Base-by-base conservation (phyloP, 2,888 invertebrate genomes). In the Tethea ocularis region DNA sequence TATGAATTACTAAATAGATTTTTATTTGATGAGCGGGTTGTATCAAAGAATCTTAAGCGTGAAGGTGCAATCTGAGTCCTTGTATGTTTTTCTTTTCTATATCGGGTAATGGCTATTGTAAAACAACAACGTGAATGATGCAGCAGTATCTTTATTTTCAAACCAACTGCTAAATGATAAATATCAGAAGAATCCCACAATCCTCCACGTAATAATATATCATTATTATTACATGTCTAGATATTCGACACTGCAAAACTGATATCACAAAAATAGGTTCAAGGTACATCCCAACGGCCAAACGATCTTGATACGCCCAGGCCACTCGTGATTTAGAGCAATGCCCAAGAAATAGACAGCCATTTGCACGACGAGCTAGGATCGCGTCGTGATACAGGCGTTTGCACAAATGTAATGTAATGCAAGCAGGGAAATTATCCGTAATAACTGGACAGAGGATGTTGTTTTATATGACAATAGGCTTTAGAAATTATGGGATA, bases 241-340 rank as follows among this genome's bases (percentile, higher is more conserved):
- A 52, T 51, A 51, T 52, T 52, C 15, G 26, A 57, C 33, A 29
- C 51, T 53, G 53, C 56, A 52, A 60, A 60, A 58, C 51, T 62
- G 59, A 68, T 76, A 78, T 77, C 54, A 33, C 29, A 17, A 78
- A 69, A 75, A 60, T 61, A 67, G 71, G 71, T 67, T 64, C n/a
- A 4, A n/a, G 38, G 58, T 72, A 67, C 75, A 75, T 78, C 72
- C 71, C 69, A 72, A 76, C 82, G 80, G 73, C 81, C 78, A 73
- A 78, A 66, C 77, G 76, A 88, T 89, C 89, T 88, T 87, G 88
- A 89, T 88, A 86, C 84, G 77, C 75, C 73, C 68, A 70, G 67
- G 68, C 79, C 80, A 82, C 84, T 84, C 83, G 86, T 88, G 88
- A 87, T 89, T 88, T 87, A 88, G 87, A 84, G 86, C 87, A 87